Evolutionary conservation across 2,113 vertebrate species (phyloP).

Genomic region (Urocynchramus pylzowi): DNA sequence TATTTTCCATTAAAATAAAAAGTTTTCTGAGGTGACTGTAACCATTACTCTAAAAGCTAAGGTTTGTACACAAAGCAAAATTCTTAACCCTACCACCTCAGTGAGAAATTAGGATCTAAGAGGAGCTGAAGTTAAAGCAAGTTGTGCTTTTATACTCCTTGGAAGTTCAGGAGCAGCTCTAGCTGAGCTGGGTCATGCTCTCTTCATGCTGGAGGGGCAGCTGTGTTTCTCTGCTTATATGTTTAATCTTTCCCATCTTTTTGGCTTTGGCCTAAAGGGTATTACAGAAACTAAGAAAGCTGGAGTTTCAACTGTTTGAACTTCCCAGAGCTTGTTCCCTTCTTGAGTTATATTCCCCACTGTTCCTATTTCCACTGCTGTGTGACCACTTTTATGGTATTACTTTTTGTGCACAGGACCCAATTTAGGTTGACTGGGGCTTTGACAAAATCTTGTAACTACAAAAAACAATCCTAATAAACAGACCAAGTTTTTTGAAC

Average conservation of each 20-base stretch:
- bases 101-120: neutral
- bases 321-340: neutral
- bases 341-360: neutral
- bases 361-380: neutral
- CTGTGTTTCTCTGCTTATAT: neutral
- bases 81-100: neutral
- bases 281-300: neutral
- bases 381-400: neutral
- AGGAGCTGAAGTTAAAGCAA: neutral
- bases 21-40: neutral
- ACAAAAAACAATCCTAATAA: neutral
- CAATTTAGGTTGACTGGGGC: neutral
- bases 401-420: neutral
- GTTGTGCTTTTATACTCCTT: neutral
- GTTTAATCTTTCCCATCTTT: neutral
- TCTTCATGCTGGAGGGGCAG: neutral
- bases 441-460: neutral
- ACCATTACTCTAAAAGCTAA: neutral
- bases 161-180: neutral
- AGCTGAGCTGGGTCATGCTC: neutral
- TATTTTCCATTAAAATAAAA: neutral
- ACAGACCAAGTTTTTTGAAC: neutral
- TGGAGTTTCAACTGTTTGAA: neutral
- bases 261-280: accelerated
- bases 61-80: neutral